Evolutionary conservation across 92 coral and sea anemone genomes (phyloP), one percentile per base, ranked within the genome.

Genomic region (Parazoanthus darwini): DNA sequence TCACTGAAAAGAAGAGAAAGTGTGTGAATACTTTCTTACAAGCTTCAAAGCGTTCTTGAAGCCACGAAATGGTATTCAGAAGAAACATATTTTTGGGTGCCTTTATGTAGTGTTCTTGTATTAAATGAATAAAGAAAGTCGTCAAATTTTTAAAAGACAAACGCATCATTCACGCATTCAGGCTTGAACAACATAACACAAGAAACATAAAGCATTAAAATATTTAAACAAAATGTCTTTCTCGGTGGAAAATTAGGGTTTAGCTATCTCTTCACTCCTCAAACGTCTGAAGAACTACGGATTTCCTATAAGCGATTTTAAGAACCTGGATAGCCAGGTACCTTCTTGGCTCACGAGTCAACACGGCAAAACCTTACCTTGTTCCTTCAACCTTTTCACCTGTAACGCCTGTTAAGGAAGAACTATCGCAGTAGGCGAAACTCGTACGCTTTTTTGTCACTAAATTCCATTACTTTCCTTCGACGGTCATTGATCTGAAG

Each of bases 331-430:
- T 1, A 18, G 20, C 26, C 44, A 5, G 5, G 15, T 25, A 8
- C 44, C n/a, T 58, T 35, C 43, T 14, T 58, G 63, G 36, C 38
- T 26, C 25, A 16, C 3, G 44, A 5, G 3, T 37, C 39, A 26
- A 16, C 39, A 42, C 13, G 20, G 26, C 11, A 76, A 6, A 6
- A 4, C 11, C 87, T 44, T 51, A 84, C 87, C 87, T 46, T 84
- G 87, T 84, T 84, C 87, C 67, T 84, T 72, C 37, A 84, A 22
- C 75, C 68, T 71, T 46, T 70, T 84, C 46, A 84, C 74, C 50
- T 84, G 79, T 84, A 84, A 71, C 1, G 2, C 15, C 15, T 35
- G 68, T 84, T 84, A 84, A 84, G 78, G 74, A 14, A 71, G 26
- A 70, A 29, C 65, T 8, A 10, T 6, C 9, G 59, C 39, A 3